phyloP scores from a whole-genome alignment of 2,888 invertebrate species.

The Bimastos eiseni region DNA sequence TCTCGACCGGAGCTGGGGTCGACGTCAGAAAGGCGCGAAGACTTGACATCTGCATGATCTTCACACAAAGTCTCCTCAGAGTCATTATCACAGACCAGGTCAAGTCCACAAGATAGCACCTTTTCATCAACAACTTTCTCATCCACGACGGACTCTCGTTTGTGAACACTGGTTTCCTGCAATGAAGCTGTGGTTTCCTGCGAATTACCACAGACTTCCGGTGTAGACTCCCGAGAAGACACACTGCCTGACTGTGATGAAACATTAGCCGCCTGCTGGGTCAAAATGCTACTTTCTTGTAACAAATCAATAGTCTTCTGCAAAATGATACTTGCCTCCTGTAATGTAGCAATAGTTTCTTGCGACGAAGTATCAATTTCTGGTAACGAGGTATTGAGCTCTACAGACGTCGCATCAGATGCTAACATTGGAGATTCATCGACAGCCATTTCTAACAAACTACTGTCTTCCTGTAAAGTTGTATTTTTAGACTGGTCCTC shows the following conservation, averaged over 20 bases:
- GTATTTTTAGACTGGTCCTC: neutral
- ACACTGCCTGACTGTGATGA: neutral
- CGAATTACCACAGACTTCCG: neutral
- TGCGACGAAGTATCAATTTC: neutral
- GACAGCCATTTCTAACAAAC: neutral
- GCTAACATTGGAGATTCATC: neutral
- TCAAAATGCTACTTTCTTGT: neutral
- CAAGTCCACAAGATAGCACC: neutral
- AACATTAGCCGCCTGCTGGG: neutral
- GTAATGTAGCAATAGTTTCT: neutral
- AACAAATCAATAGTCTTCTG: neutral
- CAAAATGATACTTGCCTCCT: neutral
- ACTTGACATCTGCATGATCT: neutral
- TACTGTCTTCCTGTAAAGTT: neutral
- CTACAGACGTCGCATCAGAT: neutral
- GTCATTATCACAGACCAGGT: slow-evolving; percentile 18
- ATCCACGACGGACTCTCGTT: neutral
- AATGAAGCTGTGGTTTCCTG: neutral
- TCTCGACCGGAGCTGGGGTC: neutral
- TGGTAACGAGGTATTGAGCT: neutral
- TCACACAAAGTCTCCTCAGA: neutral
- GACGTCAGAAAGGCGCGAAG: neutral
- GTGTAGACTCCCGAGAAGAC: neutral
- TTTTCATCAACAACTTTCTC: neutral
- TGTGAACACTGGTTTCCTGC: neutral